Base-by-base conservation (phyloP, 2,888 invertebrate genomes). In the Philopedon plagiatum region DNA sequence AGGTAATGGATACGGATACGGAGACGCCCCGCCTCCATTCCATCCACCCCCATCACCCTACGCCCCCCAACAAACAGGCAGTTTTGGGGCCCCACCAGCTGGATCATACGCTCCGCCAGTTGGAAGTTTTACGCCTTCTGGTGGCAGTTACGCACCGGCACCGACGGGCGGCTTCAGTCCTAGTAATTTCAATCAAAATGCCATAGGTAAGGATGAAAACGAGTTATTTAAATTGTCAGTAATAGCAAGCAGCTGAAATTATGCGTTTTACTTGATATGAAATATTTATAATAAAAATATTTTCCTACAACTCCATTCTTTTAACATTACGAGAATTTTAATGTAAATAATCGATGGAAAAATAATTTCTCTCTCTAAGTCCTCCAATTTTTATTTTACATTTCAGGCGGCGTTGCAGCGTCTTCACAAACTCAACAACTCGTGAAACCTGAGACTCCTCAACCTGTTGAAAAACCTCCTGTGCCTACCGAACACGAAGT, bases 401-500 rank as follows among this genome's bases (percentile, higher is more conserved):
- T 57, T 41, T 23, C 11, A 58, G 58, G 39, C 15, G 58, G 51
- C 18, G 32, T 77, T 69, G 34, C 74, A 49, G 69, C 73, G n/a
- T 77, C 75, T 29, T 77, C 78, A 23, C 66, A 65, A 44, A 1
- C 65, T 5, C 29, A 74, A 34, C 77, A 79, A 34, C 81, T 82
- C 65, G 83, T 84, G 39, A 86, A 88, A 19, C 82, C 86, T 0
- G 88, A 88, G 77, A 87, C 88, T 1, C 88, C 89, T 32, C 86
- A 87, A 8, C 89, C 90, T 0, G 88, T 88, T 65, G 88, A 88
- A 77, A 96, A 95, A 86, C 88, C 89, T 0, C 93, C 95, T 8
- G 87, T 97, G 63, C 95, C 97, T 0, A 92, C 91, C 64, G 92
- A 95, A 82, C 94, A 95, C 83, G 86, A 89, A 46, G 89, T 90